Evolutionary conservation across 2,797 vertebrate species (phyloP).

Genomic region (Phataginus tetradactyla): DNA sequence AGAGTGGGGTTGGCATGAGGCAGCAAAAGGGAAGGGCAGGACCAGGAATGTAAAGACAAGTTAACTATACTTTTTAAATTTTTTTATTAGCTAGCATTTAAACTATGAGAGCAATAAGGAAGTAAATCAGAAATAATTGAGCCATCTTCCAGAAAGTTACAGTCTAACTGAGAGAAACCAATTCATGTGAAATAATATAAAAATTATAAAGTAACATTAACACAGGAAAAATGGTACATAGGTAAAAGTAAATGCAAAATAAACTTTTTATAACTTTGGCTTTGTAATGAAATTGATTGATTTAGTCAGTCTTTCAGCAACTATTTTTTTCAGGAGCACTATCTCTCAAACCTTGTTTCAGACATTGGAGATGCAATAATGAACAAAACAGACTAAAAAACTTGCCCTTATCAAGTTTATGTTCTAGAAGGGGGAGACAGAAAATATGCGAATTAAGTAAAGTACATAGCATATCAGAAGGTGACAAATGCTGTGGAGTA

Average conservation of each 20-base stretch:
- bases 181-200: neutral
- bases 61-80: neutral
- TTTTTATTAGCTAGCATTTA: slow-evolving; percentile 7
- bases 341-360: neutral
- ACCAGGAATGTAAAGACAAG: neutral
- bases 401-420: neutral
- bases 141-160: neutral
- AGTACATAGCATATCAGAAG: neutral
- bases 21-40: neutral
- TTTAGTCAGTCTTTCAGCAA: neutral
- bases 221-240: neutral
- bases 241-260: slow-evolving; percentile 15
- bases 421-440: neutral
- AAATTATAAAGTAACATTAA: neutral
- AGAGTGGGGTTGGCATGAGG: neutral
- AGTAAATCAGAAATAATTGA: neutral
- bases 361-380: neutral
- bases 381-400: neutral
- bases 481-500: neutral
- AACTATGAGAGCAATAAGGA: neutral
- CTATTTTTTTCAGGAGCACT: neutral
- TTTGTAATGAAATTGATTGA: neutral
- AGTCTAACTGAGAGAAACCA: slow-evolving; percentile 10
- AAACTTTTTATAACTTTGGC: neutral
- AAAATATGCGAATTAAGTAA: neutral